Evolutionary conservation across 2,113 vertebrate genomes (phyloP).

Genomic region (Panthera tigris): DNA sequence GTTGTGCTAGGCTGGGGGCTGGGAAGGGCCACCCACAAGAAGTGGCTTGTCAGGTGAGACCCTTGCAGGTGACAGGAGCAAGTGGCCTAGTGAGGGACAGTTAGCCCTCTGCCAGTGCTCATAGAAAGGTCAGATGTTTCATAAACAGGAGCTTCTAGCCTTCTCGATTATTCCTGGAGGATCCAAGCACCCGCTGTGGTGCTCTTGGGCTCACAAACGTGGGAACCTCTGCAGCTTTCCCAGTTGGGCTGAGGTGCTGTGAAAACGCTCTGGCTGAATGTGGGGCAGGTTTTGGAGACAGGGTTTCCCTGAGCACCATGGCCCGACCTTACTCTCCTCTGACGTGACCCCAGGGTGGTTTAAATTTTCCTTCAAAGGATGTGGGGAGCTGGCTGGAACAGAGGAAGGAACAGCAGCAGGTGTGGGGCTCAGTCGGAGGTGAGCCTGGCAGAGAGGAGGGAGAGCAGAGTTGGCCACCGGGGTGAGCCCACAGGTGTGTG

Average conservation of each 20-base stretch:
- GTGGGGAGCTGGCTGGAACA: not conserved
- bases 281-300: not conserved
- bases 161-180: not conserved
- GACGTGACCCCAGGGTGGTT: not conserved
- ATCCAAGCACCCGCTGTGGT: accelerated
- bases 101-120: not conserved
- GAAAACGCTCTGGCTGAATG: not conserved
- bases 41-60: not conserved
- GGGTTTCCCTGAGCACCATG: accelerated
- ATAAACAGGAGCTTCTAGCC: not conserved
- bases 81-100: not conserved
- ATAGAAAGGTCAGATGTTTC: not conserved
- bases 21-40: not conserved
- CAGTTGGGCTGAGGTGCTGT: accelerated
- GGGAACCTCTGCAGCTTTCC: not conserved
- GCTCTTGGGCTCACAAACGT: not conserved
- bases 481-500: accelerated
- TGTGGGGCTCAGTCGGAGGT: not conserved
- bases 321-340: not conserved
- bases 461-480: not conserved
- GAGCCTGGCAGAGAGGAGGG: not conserved
- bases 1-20: not conserved
- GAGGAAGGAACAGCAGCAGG: not conserved
- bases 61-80: not conserved
- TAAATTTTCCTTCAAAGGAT: not conserved